Base-by-base conservation (phyloP, 2,797 vertebrate genomes). In the Rhynchotus rufescens region DNA sequence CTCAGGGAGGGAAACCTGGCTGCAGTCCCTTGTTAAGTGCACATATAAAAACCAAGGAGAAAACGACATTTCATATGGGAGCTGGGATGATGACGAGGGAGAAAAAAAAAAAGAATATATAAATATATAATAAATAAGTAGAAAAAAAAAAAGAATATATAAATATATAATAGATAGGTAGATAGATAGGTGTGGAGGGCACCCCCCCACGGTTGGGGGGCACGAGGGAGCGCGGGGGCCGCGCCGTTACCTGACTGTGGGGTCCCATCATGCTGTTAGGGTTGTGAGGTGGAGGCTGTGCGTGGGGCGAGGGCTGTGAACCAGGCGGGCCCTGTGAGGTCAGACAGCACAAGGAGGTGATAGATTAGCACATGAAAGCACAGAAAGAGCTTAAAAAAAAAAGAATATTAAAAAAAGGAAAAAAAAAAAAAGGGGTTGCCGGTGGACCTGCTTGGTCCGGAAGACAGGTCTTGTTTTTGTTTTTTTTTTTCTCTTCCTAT, bases 201-300 rank as follows among this genome's bases (percentile, higher is more conserved):
- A 49, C 12, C 93, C 94, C 95, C 76, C 81, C 91, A 88, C 66
- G 85, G 90, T 91, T 72, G 67, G 12, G 89, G 80, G 92, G 61
- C 65, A 28, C 80, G 94, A 94, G 86, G 76, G 92, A 96, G 90
- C 78, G 86, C 95, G 94, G 94, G 94, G 96, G 94, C 93, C 96
- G 97, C 94, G 96, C 94, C 96, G 95, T 98, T 99, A 99, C 99
- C 99, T 99, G 99, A 98, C 99, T 99, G 98, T 99, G 99, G 97
- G 99, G 99, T 98, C 99, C 99, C 99, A 99, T 99, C 99, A 99
- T 99, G 98, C 98, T 99, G 99, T 99, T 99, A 98, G 99, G 98
- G 98, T 98, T 98, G 98, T 98, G 98, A 97, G 99, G 99, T 98
- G 99, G 99, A 98, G 99, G 98, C 98, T 99, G 99, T 98, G 99